Evolutionary conservation across 2,888 invertebrate species (phyloP), one percentile per base, ranked within the genome.

Genomic region (Yponomeuta cagnagella): DNA sequence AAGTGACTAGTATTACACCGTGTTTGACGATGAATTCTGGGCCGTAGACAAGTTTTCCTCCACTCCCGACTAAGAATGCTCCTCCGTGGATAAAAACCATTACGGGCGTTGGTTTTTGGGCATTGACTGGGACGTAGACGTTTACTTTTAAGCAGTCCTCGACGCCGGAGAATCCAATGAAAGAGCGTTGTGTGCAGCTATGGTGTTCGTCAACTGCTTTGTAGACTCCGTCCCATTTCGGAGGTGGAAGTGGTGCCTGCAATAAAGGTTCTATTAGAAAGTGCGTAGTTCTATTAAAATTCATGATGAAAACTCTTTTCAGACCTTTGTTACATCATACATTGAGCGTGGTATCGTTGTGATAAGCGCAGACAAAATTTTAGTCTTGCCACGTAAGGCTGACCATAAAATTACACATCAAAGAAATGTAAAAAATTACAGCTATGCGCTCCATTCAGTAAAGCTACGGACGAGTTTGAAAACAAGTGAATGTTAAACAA

Each of bases 21-120:
- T 87, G 83, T 74, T 82, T 81, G 12, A 89, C 81, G 70, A 91
- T 75, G 74, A 87, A 92, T 70, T 89, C 86, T 43, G 90, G 89
- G 2, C 80, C 88, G 64, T 87, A 88, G 0, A 90, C 1, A 2
- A 87, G 68, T 75, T 89, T 89, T 10, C 89, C 87, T 9, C 89
- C 91, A 74, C 83, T 88, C 2, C 91, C 90, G 0, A 88, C 71
- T 1, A 82, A 67, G 72, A 90, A 92, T 15, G 88, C 90, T 71
- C 91, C 91, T 48, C 91, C 91, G 48, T 92, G 90, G 37, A 91
- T 82, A 69, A 75, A 92, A 0, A 91, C 87, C 90, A 92, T 90
- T 1, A 90, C 91, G 31, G 91, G 84, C 2, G 88, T 72, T 6
- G 82, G 84, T 74, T 72, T 76, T 48, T 74, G 71, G 2, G 79